Evolutionary conservation across 1,140 invertebrate genomes (phyloP).

Genomic region (Pseudomyrmex concolor): DNA sequence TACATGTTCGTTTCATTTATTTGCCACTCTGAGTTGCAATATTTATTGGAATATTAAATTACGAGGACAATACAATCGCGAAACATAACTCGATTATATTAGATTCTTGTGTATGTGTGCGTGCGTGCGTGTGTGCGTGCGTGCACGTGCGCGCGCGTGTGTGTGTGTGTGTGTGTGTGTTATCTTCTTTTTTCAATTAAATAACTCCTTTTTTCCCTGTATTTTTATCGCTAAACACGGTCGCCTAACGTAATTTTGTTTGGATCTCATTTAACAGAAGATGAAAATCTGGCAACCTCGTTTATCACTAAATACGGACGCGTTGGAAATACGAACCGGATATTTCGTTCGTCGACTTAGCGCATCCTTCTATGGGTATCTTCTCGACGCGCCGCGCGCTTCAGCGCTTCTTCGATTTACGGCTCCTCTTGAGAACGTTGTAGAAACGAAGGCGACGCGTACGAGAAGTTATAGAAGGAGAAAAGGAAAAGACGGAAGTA

Average conservation of each 20-base stretch:
- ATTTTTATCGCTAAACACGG: neutral
- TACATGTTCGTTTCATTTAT: slow-evolving; percentile 15
- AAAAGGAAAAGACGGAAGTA: slow-evolving; percentile 59
- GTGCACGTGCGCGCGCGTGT: too few relatives aligned
- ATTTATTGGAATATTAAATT: slow-evolving; percentile 18
- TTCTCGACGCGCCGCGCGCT: slow-evolving; percentile 23
- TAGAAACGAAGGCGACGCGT: slow-evolving; percentile 53
- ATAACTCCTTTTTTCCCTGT: neutral
- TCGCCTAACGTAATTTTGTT: neutral
- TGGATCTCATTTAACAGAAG: neutral
- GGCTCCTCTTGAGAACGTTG: slow-evolving; percentile 43
- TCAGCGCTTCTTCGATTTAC: slow-evolving; percentile 46
- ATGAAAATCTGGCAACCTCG: slow-evolving; percentile 7
- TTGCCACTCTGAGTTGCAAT: neutral
- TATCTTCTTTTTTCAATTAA: neutral
- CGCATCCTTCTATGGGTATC: slow-evolving; percentile 21
- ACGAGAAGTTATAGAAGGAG: slow-evolving; percentile 45
- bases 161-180: neutral
- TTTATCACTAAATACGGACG: slow-evolving; percentile 28
- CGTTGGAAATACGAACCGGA: neutral
- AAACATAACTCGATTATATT: too few relatives aligned
- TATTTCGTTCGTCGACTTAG: slow-evolving; percentile 45
- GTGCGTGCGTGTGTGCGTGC: too few relatives aligned
- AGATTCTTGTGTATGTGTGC: too few relatives aligned
- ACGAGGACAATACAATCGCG: neutral